Percentiles rank a stretch among this genome's conserved stretches.
Conservation (phyloP, 2,888 invertebrate genomes). For the Hirudinaria manillensis region DNA sequence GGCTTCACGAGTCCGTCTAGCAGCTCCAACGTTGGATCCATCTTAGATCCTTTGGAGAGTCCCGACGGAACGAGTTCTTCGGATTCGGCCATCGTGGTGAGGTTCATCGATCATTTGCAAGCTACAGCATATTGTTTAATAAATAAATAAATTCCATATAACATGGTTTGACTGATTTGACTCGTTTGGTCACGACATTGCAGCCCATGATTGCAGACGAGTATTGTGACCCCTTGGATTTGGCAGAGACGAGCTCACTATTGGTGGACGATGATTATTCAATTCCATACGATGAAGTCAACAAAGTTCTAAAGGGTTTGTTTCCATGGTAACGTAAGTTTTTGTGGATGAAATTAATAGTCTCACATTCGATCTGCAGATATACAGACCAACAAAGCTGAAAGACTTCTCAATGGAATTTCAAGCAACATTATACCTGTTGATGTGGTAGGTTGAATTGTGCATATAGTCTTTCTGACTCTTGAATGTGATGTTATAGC, state of each 20-base stretch:
- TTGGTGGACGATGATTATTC: slow-evolving; percentile 33
- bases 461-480: no score
- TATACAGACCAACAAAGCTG: slow-evolving; percentile 1
- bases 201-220: slow-evolving; percentile 26
- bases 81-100: no score
- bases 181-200: background rate
- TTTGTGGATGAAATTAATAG: background rate
- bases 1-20: background rate
- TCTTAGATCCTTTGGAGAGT: background rate
- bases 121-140: no score
- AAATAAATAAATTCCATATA: no score
- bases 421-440: background rate
- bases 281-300: slow-evolving; percentile 33
- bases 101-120: no score
- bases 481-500: no score
- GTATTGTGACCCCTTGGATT: slow-evolving; percentile 26
- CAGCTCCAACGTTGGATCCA: background rate
- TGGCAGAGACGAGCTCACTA: background rate
- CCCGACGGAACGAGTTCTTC: background rate
- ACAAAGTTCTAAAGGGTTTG: slow-evolving; percentile 32
- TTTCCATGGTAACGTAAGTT: background rate
- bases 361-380: background rate
- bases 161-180: no score
- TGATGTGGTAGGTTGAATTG: no score
- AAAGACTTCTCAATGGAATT: slow-evolving; percentile 8